phyloP scores from a whole-genome alignment of 2,113 vertebrate genomes.

The Eubucco bourcierii region DNA sequence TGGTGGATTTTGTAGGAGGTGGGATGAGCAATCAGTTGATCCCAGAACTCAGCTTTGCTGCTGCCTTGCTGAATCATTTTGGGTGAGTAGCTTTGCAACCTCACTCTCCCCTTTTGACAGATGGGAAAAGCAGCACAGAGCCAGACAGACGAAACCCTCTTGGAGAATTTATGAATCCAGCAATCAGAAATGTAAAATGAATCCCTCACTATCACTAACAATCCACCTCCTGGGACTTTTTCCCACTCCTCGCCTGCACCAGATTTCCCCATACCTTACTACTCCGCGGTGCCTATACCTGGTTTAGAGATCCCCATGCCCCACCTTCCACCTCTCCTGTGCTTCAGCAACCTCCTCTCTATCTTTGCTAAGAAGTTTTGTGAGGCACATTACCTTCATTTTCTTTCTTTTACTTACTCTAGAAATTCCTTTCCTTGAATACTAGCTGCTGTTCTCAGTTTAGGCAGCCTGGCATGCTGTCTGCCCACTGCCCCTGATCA shows the following conservation, averaged over 20 bases:
- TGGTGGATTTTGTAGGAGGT: not conserved
- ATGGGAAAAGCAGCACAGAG: not conserved
- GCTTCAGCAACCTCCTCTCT: not conserved
- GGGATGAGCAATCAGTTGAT: not conserved
- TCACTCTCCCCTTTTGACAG: not conserved
- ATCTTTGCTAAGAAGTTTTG: not conserved
- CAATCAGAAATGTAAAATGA: not conserved
- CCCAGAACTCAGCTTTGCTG: not conserved
- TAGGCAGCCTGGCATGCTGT: not conserved
- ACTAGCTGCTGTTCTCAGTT: not conserved
- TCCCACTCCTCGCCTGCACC: not conserved
- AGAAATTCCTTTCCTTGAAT: not conserved
- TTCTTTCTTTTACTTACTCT: not conserved
- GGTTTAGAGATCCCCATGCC: not conserved
- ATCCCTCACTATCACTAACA: not conserved
- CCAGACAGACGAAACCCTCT: not conserved
- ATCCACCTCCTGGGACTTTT: not conserved
- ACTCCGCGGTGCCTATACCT: not conserved
- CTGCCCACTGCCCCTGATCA: accelerated
- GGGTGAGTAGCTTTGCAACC: not conserved
- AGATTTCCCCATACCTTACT: not conserved
- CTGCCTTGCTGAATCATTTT: not conserved
- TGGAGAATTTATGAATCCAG: not conserved
- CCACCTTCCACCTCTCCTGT: not conserved
- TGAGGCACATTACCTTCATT: not conserved